Evolutionary conservation across 2,888 invertebrate species (phyloP).

Genomic region (Lypha dubia): DNA sequence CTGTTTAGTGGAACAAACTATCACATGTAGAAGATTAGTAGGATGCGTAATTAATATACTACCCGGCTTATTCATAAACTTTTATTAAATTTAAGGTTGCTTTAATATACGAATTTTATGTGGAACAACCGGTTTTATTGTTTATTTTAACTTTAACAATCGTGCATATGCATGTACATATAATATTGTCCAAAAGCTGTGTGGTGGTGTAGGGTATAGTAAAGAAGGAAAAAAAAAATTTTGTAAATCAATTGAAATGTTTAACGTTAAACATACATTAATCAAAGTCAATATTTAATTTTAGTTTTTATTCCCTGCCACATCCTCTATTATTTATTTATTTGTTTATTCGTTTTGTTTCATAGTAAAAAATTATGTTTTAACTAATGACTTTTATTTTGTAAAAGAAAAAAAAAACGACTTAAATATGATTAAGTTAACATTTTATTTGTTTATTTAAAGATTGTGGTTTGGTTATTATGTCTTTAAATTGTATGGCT

Average conservation of each 20-base stretch:
- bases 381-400: conserved; percentile 23
- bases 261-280: conserved; percentile 23
- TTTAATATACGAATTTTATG: too few relatives aligned
- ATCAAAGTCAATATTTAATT: conserved; percentile 24
- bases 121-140: too few relatives aligned
- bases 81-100: too few relatives aligned
- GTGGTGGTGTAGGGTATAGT: background rate
- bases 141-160: too few relatives aligned
- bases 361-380: conserved; percentile 19
- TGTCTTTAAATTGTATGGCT: conserved; percentile 25
- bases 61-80: too few relatives aligned
- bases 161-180: too few relatives aligned
- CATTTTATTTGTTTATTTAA: conserved; percentile 9
- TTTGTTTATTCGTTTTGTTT: too few relatives aligned
- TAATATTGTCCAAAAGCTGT: background rate
- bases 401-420: too few relatives aligned
- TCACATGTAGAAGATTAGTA: too few relatives aligned
- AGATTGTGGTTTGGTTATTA: conserved; percentile 14
- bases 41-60: too few relatives aligned
- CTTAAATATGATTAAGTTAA: conserved; percentile 23
- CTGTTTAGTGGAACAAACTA: too few relatives aligned
- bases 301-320: background rate
- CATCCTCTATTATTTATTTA: background rate
- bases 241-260: conserved; percentile 34
- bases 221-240: background rate